These are phyloP conservation scores for Sminthopsis crassicaudata DNA, from an alignment of 2,113 vertebrate genomes.

Conservation along the genomic window DNA sequence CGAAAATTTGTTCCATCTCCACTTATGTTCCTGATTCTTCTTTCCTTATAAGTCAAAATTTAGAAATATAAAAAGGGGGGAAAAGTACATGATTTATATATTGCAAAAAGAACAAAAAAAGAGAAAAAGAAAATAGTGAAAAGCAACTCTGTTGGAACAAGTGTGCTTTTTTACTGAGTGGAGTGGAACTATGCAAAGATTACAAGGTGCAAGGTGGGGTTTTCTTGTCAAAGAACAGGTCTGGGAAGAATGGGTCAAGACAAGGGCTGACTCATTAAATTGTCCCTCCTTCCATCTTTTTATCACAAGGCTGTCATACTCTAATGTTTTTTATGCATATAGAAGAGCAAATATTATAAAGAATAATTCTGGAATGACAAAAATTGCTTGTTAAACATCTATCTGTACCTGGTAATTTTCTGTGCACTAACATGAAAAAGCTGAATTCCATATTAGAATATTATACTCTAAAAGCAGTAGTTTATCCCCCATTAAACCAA, in stretches of 20 bases:
- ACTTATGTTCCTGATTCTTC: not conserved
- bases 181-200: not conserved
- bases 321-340: not conserved
- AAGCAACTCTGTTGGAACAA: not conserved
- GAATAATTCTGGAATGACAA: not conserved
- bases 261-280: not conserved
- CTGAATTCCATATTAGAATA: not conserved
- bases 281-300: not conserved
- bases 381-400: not conserved
- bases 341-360: not conserved
- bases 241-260: not conserved
- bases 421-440: not conserved
- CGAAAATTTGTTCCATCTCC: not conserved
- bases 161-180: not conserved
- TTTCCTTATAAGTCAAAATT: not conserved
- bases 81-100: not conserved
- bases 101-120: slow-evolving; percentile 12
- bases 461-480: slow-evolving; percentile 29
- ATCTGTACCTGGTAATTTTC: not conserved
- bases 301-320: not conserved
- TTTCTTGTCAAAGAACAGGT: not conserved
- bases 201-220: not conserved
- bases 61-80: not conserved
- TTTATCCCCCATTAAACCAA: slow-evolving; percentile 42
- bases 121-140: not conserved